phyloP scores from a whole-genome alignment of 2,797 vertebrate species.

The Cetoscarus ocellatus region DNA sequence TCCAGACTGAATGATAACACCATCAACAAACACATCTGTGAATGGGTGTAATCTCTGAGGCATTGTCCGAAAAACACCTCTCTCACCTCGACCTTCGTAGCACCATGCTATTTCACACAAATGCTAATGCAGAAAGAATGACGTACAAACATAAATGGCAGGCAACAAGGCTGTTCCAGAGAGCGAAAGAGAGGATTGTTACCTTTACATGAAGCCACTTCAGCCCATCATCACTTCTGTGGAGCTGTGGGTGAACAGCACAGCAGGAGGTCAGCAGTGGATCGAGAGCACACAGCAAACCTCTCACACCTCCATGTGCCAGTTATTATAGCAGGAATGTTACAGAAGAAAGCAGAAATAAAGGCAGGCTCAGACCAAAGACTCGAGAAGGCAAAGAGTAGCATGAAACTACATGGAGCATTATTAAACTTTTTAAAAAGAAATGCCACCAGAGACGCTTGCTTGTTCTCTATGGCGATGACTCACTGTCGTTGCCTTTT shows the following conservation, averaged over 20 bases:
- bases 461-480: too few relatives aligned
- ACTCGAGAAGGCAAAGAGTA: neutral
- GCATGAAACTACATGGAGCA: too few relatives aligned
- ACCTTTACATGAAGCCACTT: neutral
- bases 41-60: neutral
- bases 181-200: too few relatives aligned
- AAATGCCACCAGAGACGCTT: too few relatives aligned
- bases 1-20: neutral
- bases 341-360: neutral
- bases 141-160: neutral
- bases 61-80: neutral
- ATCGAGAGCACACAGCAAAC: neutral
- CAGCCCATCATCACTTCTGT: constrained; percentile 4
- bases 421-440: too few relatives aligned
- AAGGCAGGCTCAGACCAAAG: neutral
- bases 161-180: neutral
- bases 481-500: too few relatives aligned
- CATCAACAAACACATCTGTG: neutral
- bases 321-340: neutral
- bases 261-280: neutral
- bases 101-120: neutral
- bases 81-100: neutral
- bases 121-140: neutral
- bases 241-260: neutral
- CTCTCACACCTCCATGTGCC: neutral